Evolutionary conservation across 1,140 invertebrate genomes (phyloP), one percentile per base, ranked within the genome.

Genomic region (Bilobella aurantiaca): DNA sequence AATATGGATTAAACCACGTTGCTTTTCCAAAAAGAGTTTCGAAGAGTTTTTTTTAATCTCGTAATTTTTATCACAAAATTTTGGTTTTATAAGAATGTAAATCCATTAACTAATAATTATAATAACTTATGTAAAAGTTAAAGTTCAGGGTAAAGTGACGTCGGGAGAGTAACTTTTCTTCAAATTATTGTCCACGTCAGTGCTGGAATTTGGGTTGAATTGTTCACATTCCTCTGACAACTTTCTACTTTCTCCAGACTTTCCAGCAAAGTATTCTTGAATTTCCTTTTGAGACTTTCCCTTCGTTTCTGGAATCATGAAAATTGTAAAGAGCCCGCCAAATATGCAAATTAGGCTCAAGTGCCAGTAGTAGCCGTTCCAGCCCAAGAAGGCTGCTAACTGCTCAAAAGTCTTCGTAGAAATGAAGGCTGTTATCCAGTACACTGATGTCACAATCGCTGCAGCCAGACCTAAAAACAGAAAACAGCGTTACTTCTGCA

Each of bases 291-390:
- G 74, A 3, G 74, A 77, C 34, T 78, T 78, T 0, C 84, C 84
- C 71, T 85, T 86, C 0, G 85, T 87, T 75, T 87, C 86, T 0
- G 86, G 85, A 1, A 87, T 71, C 12, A 83, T 71, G 66, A 82
- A 78, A 31, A 74, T 78, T 67, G 77, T 80, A 69, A 89, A 85
- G 5, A 83, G 64, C 31, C 79, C 69, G 56, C 80, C 80, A 32
- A 79, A 23, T 28, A 80, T 63, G 18, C 80, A 79, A 47, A 81
- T 68, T 21, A 74, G 76, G 21, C 79, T 75, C 70, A 80, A 82
- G 49, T 81, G 65, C 72, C 77, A 80, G 72, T 81, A 83, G 25
- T 77, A 76, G 3, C 75, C 76, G 56, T 74, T 69, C 58, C 75
- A 65, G 1, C 78, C 77, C 32, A 80, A 69, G 46, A 76, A 69